Percentiles rank a stretch among this genome's conserved stretches.
These are phyloP conservation scores for Nothobranchius furzeri DNA, from an alignment of 2,113 vertebrate species.

Conservation along the genomic window DNA sequence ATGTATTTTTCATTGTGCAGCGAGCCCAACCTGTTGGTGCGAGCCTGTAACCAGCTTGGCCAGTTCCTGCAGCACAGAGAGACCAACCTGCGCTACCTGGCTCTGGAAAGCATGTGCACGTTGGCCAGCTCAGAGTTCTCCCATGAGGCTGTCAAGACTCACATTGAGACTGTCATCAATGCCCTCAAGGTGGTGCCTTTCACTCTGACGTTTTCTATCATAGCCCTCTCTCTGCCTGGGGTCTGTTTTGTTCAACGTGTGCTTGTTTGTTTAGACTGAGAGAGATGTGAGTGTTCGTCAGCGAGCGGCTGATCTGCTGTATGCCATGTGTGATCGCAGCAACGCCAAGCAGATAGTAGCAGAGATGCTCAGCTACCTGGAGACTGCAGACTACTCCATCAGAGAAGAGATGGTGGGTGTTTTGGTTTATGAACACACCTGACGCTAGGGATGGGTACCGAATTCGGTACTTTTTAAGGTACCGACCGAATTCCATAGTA, in stretches of 20 bases:
- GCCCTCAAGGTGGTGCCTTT: conserved; percentile 79
- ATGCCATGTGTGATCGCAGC: conserved; percentile 94
- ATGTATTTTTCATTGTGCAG: conserved; percentile 42
- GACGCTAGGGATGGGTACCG: no score
- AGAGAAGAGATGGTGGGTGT: conserved; percentile 88
- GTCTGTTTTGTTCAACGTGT: not conserved
- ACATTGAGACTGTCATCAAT: conserved; percentile 87
- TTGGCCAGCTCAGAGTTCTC: conserved; percentile 83
- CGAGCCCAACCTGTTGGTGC: conserved; percentile 83
- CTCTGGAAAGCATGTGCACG: conserved; percentile 87
- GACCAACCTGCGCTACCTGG: conserved; percentile 86
- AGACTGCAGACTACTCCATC: conserved; percentile 92
- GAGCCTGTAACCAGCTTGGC: conserved; percentile 85
- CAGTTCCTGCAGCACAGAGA: conserved; percentile 87
- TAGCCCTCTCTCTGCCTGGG: not conserved
- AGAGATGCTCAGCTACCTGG: conserved; percentile 92
- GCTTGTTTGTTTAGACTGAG: conserved; percentile 82
- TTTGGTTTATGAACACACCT: no score
- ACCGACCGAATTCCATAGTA: no score
- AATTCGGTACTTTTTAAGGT: no score
- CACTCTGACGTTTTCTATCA: not conserved
- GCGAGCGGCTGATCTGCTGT: conserved; percentile 89
- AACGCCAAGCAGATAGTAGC: conserved; percentile 94
- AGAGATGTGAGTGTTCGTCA: conserved; percentile 91
- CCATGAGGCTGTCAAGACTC: conserved; percentile 84